These are phyloP conservation scores for Ophioninae sp. DNA, from an alignment of 2,888 invertebrate species.

Conservation along the genomic window DNA sequence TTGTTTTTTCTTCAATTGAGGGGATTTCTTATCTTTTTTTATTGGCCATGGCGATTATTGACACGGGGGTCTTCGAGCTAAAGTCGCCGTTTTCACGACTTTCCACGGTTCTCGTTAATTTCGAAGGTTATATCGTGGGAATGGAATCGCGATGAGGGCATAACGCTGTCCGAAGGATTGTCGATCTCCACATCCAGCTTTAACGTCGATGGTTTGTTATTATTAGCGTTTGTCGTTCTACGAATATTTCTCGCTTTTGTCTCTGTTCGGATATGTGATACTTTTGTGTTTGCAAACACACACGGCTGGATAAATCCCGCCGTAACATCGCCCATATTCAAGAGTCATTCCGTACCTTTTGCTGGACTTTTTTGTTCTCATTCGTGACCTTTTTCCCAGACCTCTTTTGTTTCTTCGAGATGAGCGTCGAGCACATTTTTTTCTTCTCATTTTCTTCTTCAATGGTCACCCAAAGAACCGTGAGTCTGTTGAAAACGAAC, in stretches of 20 bases:
- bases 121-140: background rate
- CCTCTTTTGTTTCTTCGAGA: background rate
- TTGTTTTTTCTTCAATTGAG: too few species aligned
- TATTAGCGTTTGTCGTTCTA: background rate
- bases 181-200: background rate
- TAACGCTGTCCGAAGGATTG: background rate
- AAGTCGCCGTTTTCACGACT: background rate
- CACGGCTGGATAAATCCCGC: background rate
- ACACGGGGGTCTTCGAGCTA: too few species aligned
- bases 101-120: conserved; percentile 2
- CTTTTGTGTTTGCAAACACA: conserved; percentile 7
- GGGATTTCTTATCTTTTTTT: too few species aligned
- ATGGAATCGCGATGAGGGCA: background rate
- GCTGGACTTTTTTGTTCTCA: background rate
- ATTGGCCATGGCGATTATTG: too few species aligned
- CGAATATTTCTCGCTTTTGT: background rate
- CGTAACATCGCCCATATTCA: conserved; percentile 8
- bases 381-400: background rate
- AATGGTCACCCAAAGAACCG: background rate
- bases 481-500: background rate
- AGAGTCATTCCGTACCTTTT: background rate
- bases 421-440: background rate
- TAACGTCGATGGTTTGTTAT: background rate
- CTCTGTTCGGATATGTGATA: background rate
- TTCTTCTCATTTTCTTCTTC: background rate